Conservation (phyloP, 2,888 invertebrate species). For the Piscicola geometra region DNA sequence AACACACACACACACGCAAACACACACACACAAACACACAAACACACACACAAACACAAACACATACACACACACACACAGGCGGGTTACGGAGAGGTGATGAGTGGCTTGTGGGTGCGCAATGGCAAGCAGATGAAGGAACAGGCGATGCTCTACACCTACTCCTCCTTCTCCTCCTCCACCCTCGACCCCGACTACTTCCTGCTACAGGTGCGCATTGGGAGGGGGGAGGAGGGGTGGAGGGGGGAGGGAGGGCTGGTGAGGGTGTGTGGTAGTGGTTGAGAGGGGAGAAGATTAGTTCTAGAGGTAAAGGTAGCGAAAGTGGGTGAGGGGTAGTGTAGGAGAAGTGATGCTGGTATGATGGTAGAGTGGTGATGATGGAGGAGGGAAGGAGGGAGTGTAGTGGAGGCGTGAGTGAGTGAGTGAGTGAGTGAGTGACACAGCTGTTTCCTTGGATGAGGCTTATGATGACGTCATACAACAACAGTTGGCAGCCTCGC, state of each 20-base stretch:
- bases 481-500: conserved; percentile 72
- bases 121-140: conserved; percentile 95
- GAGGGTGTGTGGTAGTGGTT: too few species aligned
- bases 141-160: conserved; percentile 98
- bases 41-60: too few species aligned
- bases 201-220: conserved; percentile 67
- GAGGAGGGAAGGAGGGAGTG: neutral
- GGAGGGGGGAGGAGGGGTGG: neutral
- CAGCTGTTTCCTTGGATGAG: too few species aligned
- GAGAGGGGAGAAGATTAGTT: neutral
- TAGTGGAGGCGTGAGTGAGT: neutral
- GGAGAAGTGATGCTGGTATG: neutral
- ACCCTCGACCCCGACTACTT: conserved; percentile 96
- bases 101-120: conserved; percentile 88
- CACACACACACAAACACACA: too few species aligned
- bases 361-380: too few species aligned
- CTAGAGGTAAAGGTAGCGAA: neutral
- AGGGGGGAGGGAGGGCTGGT: too few species aligned
- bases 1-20: too few species aligned
- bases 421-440: too few species aligned
- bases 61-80: too few species aligned
- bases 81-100: conserved; percentile 91
- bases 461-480: neutral
- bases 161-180: conserved; percentile 96
- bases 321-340: neutral